A percentile compares a stretch with the other conserved stretches of the same genome.
These are phyloP conservation scores for Pitangus sulphuratus DNA, from an alignment of 2,797 vertebrate genomes.

Conservation along the genomic window DNA sequence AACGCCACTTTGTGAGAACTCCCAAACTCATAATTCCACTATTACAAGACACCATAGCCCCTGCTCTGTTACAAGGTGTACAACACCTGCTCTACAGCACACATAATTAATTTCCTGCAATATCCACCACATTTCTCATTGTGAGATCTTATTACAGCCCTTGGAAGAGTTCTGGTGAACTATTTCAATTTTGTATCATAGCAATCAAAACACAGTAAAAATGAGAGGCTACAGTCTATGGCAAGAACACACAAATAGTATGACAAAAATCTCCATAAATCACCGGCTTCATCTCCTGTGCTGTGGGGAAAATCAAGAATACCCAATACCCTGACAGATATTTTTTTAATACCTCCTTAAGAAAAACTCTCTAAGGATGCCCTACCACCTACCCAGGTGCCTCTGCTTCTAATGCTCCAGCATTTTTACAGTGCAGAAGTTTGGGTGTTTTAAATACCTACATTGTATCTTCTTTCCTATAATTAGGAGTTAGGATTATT, in stretches of 20 bases:
- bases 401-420: neutral
- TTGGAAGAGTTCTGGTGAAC: neutral
- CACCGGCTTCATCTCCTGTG: neutral
- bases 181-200: neutral
- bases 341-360: neutral
- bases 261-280: neutral
- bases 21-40: neutral
- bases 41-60: neutral
- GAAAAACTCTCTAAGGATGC: neutral
- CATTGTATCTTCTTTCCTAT: neutral
- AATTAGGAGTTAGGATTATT: too few species aligned
- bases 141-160: neutral
- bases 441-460: neutral
- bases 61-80: neutral
- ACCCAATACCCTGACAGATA: neutral
- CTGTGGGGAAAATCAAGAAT: neutral
- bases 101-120: neutral
- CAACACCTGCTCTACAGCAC: neutral
- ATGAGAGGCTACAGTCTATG: neutral
- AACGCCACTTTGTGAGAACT: neutral
- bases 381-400: neutral
- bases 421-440: neutral
- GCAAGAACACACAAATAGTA: neutral
- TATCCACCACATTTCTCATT: neutral
- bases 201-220: neutral